Percentiles rank a stretch among this genome's conserved stretches.
These are phyloP conservation scores for Parascotia fuliginaria DNA, from an alignment of 2,888 invertebrate species.

Conservation along the genomic window DNA sequence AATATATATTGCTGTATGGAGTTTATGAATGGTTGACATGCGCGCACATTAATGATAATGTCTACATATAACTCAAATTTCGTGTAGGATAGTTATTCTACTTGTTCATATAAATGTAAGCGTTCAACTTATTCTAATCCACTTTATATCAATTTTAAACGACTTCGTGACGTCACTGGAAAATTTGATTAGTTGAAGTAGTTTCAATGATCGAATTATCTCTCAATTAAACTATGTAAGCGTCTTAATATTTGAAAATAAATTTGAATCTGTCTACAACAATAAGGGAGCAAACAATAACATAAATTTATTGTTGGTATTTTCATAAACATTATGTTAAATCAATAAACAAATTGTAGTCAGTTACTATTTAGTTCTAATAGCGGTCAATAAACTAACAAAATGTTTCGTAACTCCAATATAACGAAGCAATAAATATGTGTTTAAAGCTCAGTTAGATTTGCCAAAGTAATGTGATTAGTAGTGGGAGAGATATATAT, in stretches of 20 bases:
- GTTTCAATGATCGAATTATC: background rate
- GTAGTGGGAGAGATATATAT: slow-evolving; percentile 65
- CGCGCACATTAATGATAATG: slow-evolving; percentile 17
- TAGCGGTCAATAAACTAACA: slow-evolving; percentile 15
- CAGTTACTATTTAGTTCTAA: slow-evolving; percentile 16
- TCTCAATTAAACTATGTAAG: background rate
- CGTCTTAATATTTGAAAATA: background rate
- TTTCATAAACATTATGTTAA: background rate
- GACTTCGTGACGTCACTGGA: background rate
- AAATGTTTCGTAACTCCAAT: slow-evolving; percentile 28
- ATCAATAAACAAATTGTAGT: slow-evolving; percentile 2
- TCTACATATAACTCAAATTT: slow-evolving; percentile 27
- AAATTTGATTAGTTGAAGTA: background rate
- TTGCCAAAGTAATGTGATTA: slow-evolving; percentile 83
- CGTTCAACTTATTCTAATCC: slow-evolving; percentile 19
- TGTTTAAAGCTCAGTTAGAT: slow-evolving; percentile 69
- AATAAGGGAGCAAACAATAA: slow-evolving; percentile 3
- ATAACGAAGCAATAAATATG: slow-evolving; percentile 36
- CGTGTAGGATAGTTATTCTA: slow-evolving; percentile 39
- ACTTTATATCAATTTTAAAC: slow-evolving; percentile 16
- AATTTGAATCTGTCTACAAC: background rate
- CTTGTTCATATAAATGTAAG: slow-evolving; percentile 29
- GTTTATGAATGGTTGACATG: slow-evolving; percentile 11
- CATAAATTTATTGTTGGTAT: slow-evolving; percentile 1
- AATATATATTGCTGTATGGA: slow-evolving; percentile 12